Evolutionary conservation across 2,888 invertebrate species (phyloP).

Genomic region (Andrena trimmerana): DNA sequence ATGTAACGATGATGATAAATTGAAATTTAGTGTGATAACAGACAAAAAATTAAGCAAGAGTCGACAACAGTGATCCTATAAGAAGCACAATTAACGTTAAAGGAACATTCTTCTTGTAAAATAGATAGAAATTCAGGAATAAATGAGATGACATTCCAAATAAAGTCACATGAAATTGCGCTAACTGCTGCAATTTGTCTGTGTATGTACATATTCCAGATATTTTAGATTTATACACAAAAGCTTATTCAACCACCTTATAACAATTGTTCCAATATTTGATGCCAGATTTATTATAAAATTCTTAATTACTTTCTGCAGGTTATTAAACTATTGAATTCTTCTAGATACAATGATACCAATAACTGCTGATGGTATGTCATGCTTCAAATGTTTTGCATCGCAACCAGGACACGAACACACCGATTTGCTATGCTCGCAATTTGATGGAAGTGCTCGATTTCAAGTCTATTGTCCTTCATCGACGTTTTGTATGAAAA

Average conservation of each 20-base stretch:
- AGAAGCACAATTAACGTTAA: constrained; percentile 7
- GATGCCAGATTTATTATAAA: not conserved
- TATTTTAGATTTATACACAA: constrained; percentile 14
- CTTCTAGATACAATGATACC: constrained; percentile 29
- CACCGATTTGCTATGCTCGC: constrained; percentile 90
- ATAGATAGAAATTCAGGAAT: not conserved
- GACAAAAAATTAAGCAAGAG: not conserved
- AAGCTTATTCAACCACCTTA: not conserved
- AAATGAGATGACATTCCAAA: constrained; percentile 36
- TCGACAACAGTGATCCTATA: constrained; percentile 12
- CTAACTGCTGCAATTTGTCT: constrained; percentile 25
- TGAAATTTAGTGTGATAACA: not conserved
- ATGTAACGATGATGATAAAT: not conserved
- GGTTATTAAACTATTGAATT: constrained; percentile 5
- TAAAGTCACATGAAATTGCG: constrained; percentile 12
- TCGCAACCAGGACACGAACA: constrained; percentile 87
- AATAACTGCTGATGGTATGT: constrained; percentile 85
- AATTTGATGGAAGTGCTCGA: constrained; percentile 90
- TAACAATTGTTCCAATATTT: not conserved
- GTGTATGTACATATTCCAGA: constrained; percentile 48
- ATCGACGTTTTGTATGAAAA: constrained; percentile 94
- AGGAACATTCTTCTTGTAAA: not conserved
- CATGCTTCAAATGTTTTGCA: constrained; percentile 92
- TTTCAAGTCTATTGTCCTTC: constrained; percentile 92
- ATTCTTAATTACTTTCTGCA: not conserved